Conservation (phyloP, 2,888 invertebrate species). For the Trimorus sp. region DNA sequence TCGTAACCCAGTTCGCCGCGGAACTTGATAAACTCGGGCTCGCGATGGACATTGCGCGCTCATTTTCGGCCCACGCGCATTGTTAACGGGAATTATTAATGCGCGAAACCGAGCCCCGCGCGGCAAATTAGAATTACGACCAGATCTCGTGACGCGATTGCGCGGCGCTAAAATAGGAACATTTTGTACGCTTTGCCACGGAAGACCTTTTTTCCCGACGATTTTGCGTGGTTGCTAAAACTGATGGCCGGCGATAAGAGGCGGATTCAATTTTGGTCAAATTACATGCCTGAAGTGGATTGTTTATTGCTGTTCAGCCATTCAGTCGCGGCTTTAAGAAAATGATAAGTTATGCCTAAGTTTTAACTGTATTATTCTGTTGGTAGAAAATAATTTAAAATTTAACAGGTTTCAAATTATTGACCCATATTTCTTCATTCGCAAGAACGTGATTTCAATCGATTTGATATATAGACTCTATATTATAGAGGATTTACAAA, state of each 20-base stretch:
- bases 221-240: conserved; percentile 1
- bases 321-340: neutral
- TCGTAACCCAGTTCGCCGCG: conserved; percentile 67
- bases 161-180: conserved; percentile 6
- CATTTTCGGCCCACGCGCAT: conserved; percentile 62
- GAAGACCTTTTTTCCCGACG: neutral
- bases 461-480: too few species aligned
- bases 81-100: conserved; percentile 53
- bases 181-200: conserved; percentile 42
- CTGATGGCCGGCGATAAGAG: conserved; percentile 23
- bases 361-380: too few species aligned
- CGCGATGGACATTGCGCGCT: conserved; percentile 56
- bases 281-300: conserved; percentile 13
- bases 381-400: too few species aligned
- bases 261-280: conserved; percentile 42
- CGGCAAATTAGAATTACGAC: conserved; percentile 53
- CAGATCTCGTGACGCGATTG: conserved; percentile 60
- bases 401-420: too few species aligned
- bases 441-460: too few species aligned
- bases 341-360: too few species aligned
- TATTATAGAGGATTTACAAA: too few species aligned
- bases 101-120: conserved; percentile 15
- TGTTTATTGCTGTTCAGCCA: conserved; percentile 10
- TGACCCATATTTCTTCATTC: too few species aligned
- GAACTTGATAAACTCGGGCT: conserved; percentile 67